phyloP scores from a whole-genome alignment of 1,140 invertebrate genomes.

The Kradibia gibbosae region DNA sequence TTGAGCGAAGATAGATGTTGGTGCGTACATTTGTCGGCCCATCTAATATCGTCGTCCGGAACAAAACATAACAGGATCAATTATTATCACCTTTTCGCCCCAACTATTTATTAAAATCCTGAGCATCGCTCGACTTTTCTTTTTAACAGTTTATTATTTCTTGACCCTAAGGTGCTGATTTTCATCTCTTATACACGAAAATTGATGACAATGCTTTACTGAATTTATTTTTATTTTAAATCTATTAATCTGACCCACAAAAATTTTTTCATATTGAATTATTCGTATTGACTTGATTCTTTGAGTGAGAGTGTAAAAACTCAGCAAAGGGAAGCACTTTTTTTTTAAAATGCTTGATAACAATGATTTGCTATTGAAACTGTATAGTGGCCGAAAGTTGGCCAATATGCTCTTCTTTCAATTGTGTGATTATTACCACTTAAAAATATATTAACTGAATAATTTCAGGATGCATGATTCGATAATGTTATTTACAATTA shows the following conservation, averaged over 20 bases:
- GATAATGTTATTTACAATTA: not conserved
- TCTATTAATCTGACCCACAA: not conserved
- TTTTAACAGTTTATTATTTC: not conserved
- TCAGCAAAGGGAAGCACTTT: not conserved
- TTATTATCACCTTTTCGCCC: slow-evolving; percentile 48
- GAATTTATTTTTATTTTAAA: not conserved
- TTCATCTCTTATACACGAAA: not conserved
- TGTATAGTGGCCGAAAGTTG: not conserved
- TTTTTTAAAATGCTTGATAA: not conserved
- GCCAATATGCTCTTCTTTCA: not conserved
- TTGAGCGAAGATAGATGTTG: slow-evolving; percentile 96
- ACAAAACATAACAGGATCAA: slow-evolving; percentile 66
- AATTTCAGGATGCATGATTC: not conserved
- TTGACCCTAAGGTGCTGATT: not conserved
- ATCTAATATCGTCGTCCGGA: slow-evolving; percentile 69
- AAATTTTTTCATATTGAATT: not conserved
- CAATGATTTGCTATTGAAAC: not conserved
- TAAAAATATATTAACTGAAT: not conserved
- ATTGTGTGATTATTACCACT: not conserved
- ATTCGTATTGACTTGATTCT: not conserved
- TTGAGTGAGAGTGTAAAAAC: not conserved
- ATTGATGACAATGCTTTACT: not conserved
- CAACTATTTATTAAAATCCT: not conserved
- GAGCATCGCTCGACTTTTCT: not conserved
- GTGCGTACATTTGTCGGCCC: slow-evolving; percentile 86